Percentiles rank a stretch among this genome's conserved stretches.
Conservation (phyloP, 2,113 vertebrate species). For the Felis catus region DNA sequence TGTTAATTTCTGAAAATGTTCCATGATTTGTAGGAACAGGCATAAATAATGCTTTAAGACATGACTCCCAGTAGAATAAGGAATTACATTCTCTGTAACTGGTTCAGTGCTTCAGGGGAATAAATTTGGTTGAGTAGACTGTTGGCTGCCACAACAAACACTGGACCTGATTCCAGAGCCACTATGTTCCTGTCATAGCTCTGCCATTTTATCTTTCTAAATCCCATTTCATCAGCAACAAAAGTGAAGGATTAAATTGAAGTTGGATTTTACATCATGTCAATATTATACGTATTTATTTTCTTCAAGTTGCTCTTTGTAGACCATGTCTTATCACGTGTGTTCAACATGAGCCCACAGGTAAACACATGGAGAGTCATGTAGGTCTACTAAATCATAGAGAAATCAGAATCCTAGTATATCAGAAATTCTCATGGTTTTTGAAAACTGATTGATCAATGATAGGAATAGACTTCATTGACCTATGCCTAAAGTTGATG, state of each 20-base stretch:
- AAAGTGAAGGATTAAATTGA: background rate
- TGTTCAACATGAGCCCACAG: background rate
- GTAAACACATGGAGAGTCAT: background rate
- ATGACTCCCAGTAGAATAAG: background rate
- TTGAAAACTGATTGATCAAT: background rate
- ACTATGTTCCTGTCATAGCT: background rate
- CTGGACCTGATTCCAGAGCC: background rate
- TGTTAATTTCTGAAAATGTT: background rate
- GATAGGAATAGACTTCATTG: background rate
- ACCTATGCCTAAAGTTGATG: background rate
- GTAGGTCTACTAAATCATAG: background rate
- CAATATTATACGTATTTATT: background rate
- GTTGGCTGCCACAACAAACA: background rate
- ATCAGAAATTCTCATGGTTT: background rate
- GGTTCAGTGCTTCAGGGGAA: background rate
- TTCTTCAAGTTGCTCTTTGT: background rate
- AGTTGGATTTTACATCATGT: background rate
- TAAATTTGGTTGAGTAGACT: background rate
- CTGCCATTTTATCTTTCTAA: background rate
- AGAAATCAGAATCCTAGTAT: background rate
- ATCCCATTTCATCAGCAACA: background rate
- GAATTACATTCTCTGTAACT: background rate
- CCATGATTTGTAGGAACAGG: background rate
- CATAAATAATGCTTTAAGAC: background rate
- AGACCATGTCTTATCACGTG: background rate